These are phyloP conservation scores for Nymphalis c-album DNA, from an alignment of 2,888 invertebrate species.

Conservation along the genomic window DNA sequence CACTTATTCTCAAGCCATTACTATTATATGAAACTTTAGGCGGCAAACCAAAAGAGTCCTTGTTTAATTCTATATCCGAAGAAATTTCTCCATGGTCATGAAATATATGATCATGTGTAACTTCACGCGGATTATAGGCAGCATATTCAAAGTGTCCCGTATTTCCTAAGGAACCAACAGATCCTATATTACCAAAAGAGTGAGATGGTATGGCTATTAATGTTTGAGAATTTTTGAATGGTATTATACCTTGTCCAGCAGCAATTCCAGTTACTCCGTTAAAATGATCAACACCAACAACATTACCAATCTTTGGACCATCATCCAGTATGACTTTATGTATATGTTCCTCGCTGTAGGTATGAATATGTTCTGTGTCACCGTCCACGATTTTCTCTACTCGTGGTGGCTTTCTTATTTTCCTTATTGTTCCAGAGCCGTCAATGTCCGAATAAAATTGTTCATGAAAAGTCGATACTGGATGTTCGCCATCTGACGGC, in stretches of 20 bases:
- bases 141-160: slow-evolving; percentile 68
- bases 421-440: slow-evolving; percentile 69
- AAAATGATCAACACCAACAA: slow-evolving; percentile 54
- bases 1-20: slow-evolving; percentile 61
- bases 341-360: slow-evolving; percentile 77
- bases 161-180: slow-evolving; percentile 62
- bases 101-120: slow-evolving; percentile 77
- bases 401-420: slow-evolving; percentile 72
- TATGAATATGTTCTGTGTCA: slow-evolving; percentile 78
- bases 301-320: slow-evolving; percentile 50
- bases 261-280: slow-evolving; percentile 55
- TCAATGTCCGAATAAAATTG: slow-evolving; percentile 77
- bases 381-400: slow-evolving; percentile 79
- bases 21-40: slow-evolving; percentile 68
- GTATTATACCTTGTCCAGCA: slow-evolving; percentile 54
- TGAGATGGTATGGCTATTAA: slow-evolving; percentile 58
- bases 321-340: slow-evolving; percentile 71
- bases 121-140: slow-evolving; percentile 73
- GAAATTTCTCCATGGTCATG: slow-evolving; percentile 78
- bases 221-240: slow-evolving; percentile 56
- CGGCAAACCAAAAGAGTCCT: slow-evolving; percentile 57
- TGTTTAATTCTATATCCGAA: slow-evolving; percentile 59
- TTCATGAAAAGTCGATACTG: slow-evolving; percentile 72
- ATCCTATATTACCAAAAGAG: slow-evolving; percentile 52
- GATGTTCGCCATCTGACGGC: slow-evolving; percentile 61